Percentiles rank a stretch among this genome's conserved stretches.
Conservation (phyloP, 2,888 invertebrate genomes). For the Hemithea aestivaria region DNA sequence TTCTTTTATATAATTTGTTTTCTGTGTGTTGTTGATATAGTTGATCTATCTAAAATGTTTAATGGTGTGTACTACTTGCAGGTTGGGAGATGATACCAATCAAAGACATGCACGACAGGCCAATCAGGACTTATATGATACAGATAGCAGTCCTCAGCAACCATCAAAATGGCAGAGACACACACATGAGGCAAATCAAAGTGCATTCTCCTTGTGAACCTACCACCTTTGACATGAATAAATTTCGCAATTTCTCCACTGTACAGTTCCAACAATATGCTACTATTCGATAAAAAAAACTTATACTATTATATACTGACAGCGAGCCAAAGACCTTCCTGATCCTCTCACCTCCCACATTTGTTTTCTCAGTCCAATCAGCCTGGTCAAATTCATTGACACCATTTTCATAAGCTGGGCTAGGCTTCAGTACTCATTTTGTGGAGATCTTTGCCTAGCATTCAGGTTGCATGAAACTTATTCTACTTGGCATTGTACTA, state of each 20-base stretch:
- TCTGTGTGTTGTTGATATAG: too few relatives aligned
- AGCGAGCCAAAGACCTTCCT: too few relatives aligned
- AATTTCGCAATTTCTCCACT: conserved; percentile 88
- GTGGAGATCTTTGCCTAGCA: too few relatives aligned
- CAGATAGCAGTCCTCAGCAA: conserved; percentile 98
- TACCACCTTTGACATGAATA: conserved; percentile 82
- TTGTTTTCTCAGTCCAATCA: too few relatives aligned
- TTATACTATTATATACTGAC: conserved; percentile 8
- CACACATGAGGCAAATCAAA: conserved; percentile 98
- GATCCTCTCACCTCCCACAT: too few relatives aligned
- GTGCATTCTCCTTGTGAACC: conserved; percentile 92
- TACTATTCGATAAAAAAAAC: conserved; percentile 83
- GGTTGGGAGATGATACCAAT: conserved; percentile 98
- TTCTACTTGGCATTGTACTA: too few relatives aligned
- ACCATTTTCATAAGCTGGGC: too few relatives aligned
- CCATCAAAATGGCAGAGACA: conserved; percentile 99
- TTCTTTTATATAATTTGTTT: too few relatives aligned
- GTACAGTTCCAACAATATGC: conserved; percentile 90
- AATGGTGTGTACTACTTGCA: conserved; percentile 40
- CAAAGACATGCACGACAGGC: conserved; percentile 91
- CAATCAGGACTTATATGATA: conserved; percentile 96
- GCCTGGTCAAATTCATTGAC: too few relatives aligned
- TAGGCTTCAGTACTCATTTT: too few relatives aligned
- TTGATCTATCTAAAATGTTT: too few relatives aligned
- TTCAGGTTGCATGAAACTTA: too few relatives aligned